Conservation (phyloP, 1,140 invertebrate species). For the Hetaerina americana region DNA sequence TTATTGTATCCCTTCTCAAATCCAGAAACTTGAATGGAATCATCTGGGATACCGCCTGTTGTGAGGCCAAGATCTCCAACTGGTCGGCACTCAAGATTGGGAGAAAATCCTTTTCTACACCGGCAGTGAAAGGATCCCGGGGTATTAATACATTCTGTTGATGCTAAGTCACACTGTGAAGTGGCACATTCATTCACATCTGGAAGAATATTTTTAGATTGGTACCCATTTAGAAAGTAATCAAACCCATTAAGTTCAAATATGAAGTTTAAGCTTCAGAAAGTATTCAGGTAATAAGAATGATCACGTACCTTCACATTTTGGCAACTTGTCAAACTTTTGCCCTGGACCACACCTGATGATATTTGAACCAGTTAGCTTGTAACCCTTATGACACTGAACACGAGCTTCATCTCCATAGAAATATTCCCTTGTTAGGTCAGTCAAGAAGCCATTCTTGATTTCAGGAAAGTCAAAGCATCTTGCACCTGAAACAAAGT, state of each 20-base stretch:
- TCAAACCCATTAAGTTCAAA: neutral
- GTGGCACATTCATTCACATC: constrained; percentile 87
- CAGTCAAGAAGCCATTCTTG: constrained; percentile 71
- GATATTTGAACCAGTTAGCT: constrained; percentile 69
- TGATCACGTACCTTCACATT: constrained; percentile 54
- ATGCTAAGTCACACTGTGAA: constrained; percentile 78
- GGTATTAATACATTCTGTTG: constrained; percentile 82
- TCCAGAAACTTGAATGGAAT: constrained; percentile 72
- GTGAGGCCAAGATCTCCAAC: constrained; percentile 78
- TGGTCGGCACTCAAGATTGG: constrained; percentile 78
- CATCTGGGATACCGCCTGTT: constrained; percentile 78
- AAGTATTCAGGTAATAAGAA: neutral
- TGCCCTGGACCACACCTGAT: constrained; percentile 79
- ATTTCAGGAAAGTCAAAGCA: constrained; percentile 74
- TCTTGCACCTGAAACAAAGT: constrained; percentile 45
- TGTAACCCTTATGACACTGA: constrained; percentile 83
- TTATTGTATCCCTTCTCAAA: constrained; percentile 69
- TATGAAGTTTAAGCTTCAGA: neutral
- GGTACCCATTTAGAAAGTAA: no score
- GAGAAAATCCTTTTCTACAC: constrained; percentile 69
- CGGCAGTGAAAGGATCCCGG: constrained; percentile 85
- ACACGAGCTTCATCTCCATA: constrained; percentile 85
- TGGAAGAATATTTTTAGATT: constrained; percentile 20
- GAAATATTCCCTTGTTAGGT: constrained; percentile 56
- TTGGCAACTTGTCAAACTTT: constrained; percentile 69